phyloP scores from a whole-genome alignment of 2,113 vertebrate species.

The Ciconia boyciana region DNA sequence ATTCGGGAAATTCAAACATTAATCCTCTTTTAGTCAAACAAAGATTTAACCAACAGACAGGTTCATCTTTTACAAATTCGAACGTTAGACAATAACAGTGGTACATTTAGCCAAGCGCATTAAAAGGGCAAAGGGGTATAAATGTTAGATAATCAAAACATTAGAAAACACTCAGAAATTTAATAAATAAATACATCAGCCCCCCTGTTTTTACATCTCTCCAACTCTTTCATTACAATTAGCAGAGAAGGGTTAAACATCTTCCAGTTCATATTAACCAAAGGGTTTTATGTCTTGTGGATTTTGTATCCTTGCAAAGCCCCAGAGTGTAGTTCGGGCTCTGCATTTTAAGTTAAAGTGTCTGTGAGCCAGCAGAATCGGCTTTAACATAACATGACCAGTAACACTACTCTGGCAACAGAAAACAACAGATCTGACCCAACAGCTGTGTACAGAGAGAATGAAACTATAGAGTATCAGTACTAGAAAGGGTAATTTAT shows the following conservation, averaged over 20 bases:
- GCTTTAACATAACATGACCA: conserved; percentile 39
- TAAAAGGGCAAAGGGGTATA: conserved; percentile 50
- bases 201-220: background rate
- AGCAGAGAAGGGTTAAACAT: conserved; percentile 59
- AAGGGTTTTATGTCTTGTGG: conserved; percentile 61
- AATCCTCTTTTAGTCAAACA: conserved; percentile 61
- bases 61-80: conserved; percentile 60
- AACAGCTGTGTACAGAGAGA: background rate
- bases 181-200: conserved; percentile 42
- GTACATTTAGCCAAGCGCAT: conserved; percentile 40
- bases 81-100: conserved; percentile 49
- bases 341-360: conserved; percentile 67
- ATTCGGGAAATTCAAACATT: conserved; percentile 54
- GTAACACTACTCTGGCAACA: background rate
- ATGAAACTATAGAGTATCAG: background rate
- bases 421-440: conserved; percentile 36
- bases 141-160: conserved; percentile 41
- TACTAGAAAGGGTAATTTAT: background rate
- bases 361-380: conserved; percentile 53
- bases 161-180: conserved; percentile 49
- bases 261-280: conserved; percentile 61
- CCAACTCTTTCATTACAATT: conserved; percentile 57
- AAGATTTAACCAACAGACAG: conserved; percentile 59
- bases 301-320: conserved; percentile 68
- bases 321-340: conserved; percentile 62